These are phyloP conservation scores for Uria lomvia DNA, from an alignment of 2,113 vertebrate species.

Conservation along the genomic window DNA sequence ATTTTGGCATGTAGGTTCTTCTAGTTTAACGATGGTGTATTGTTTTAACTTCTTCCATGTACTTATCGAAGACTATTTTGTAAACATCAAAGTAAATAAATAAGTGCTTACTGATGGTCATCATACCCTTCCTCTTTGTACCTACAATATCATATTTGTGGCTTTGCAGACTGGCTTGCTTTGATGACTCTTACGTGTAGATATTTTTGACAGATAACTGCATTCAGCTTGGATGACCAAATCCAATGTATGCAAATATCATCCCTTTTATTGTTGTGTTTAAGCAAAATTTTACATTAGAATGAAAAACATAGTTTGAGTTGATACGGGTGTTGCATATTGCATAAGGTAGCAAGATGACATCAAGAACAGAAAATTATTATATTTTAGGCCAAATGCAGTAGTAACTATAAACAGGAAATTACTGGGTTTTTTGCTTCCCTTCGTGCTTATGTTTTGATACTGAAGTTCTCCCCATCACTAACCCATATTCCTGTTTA, in stretches of 20 bases:
- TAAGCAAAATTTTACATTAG: slow-evolving; percentile 65
- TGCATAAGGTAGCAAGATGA: slow-evolving; percentile 62
- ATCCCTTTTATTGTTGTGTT: slow-evolving; percentile 56
- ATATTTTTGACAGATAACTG: slow-evolving; percentile 43
- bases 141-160: neutral
- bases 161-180: neutral
- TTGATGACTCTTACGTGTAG: neutral
- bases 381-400: slow-evolving; percentile 51
- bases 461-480: slow-evolving; percentile 12
- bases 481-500: neutral
- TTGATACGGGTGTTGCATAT: slow-evolving; percentile 37
- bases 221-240: slow-evolving; percentile 34
- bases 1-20: neutral
- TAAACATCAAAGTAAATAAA: neutral
- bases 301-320: slow-evolving; percentile 60
- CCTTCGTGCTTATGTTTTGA: slow-evolving; percentile 34
- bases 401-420: slow-evolving; percentile 38
- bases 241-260: slow-evolving; percentile 25
- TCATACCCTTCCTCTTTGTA: neutral
- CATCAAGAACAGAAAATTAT: slow-evolving; percentile 42
- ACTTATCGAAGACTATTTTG: neutral
- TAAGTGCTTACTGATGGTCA: neutral
- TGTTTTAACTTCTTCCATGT: neutral
- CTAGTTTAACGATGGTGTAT: neutral
- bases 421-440: slow-evolving; percentile 29